phyloP scores from a whole-genome alignment of 2,113 vertebrate species.

The Hiodon tergisus region DNA sequence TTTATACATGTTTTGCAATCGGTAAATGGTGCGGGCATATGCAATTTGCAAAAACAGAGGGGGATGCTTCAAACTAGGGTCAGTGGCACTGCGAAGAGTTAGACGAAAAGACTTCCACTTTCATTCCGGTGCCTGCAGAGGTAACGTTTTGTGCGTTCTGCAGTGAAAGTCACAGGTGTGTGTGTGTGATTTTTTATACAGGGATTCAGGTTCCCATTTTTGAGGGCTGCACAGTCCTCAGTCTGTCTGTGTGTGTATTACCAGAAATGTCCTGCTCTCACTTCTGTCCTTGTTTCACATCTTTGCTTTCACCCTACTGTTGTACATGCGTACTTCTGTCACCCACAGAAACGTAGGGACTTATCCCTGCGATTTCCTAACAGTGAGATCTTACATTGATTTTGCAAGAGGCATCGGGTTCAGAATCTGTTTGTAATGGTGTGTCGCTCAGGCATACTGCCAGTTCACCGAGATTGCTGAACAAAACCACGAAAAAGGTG shows the following conservation, averaged over 20 bases:
- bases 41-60: background rate
- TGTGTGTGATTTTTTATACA: background rate
- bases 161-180: background rate
- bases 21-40: background rate
- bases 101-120: background rate
- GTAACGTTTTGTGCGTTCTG: background rate
- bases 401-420: background rate
- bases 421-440: background rate
- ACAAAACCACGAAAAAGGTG: too few relatives aligned
- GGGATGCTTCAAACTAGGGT: background rate
- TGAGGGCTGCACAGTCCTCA: background rate
- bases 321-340: slow-evolving; percentile 18
- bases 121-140: background rate
- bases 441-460: background rate
- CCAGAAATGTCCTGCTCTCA: background rate
- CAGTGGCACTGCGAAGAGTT: too few relatives aligned
- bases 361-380: background rate
- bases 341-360: background rate
- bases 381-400: slow-evolving; percentile 4
- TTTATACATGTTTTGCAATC: background rate
- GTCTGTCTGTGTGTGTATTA: background rate
- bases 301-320: too few relatives aligned
- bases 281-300: background rate
- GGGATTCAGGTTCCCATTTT: background rate
- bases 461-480: background rate